Base-by-base conservation (phyloP, 2,888 invertebrate genomes). In the Catocala fraxini region DNA sequence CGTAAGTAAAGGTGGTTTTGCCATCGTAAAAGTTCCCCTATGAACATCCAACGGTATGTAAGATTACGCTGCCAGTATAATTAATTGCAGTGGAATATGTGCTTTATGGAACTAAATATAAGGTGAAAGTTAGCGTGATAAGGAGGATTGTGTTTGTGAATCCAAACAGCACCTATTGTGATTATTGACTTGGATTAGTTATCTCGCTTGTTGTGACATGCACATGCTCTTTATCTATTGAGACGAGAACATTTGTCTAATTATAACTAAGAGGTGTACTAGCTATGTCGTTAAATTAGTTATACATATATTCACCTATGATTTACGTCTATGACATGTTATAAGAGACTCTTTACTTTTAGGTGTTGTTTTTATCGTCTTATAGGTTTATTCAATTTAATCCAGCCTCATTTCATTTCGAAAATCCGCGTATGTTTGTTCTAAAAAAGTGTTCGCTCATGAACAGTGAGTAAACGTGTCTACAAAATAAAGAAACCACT, bases 11-110 rank as follows among this genome's bases (percentile, higher is more conserved):
- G 82, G 83, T 86, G 85, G 85, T 86, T 84, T 82, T 82, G 79
- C 84, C 82, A 85, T 83, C 85, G 84, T 88, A 89, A 89, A 89
- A 88, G 84, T 89, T 88, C 76, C 79, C 78, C 71, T 73, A 76
- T 73, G 74, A 83, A 78, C 81, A 81, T 83, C 80, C 75, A 81
- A 72, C 72, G 79, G 80, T 82, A 77, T 77, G 75, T 79, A 72
- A 75, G 68, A 75, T 77, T 73, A 79, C 68, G 72, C 68, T 68
- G 62, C 63, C 58, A 71, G 43, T 57, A 63, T 56, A 60, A 68
- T 59, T 48, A 70, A 56, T 65, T 47, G 51, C 52, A 68, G 60
- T 55, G 55, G 51, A 80, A 72, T 73, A 64, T 70, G 63, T 59
- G 68, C 76, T 68, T 65, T 82, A 65, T 60, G 0, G 0, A 39